Conservation (phyloP, 1,140 invertebrate genomes). For the Thaumatotibia leucotreta region DNA sequence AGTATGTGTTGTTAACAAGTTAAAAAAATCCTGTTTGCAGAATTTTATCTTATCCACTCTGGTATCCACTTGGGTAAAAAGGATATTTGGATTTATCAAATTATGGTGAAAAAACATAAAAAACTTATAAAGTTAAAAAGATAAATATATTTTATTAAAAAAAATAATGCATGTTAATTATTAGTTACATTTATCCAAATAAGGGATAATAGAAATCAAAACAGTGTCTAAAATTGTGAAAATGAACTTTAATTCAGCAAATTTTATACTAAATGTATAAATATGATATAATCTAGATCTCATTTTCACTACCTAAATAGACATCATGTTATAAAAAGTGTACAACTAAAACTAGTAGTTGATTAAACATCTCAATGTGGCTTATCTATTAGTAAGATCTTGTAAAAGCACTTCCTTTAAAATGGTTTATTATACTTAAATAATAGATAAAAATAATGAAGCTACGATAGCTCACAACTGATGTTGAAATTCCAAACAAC, state of each 20-base stretch:
- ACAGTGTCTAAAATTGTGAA: constrained; percentile 71
- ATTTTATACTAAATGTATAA: constrained; percentile 77
- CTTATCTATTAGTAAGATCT: constrained; percentile 73
- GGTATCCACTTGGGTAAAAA: neutral
- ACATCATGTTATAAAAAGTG: constrained; percentile 77
- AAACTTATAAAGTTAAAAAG: constrained; percentile 1
- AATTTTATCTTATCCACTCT: no score
- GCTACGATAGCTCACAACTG: constrained; percentile 68
- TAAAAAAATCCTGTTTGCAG: no score
- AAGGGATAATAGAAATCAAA: constrained; percentile 26
- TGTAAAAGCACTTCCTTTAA: constrained; percentile 73
- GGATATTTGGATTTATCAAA: neutral
- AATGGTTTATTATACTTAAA: constrained; percentile 73
- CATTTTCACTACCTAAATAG: constrained; percentile 75
- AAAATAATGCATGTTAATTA: constrained; percentile 12
- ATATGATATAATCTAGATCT: constrained; percentile 76
- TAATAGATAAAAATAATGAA: constrained; percentile 74
- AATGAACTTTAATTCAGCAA: constrained; percentile 76
- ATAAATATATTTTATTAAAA: constrained; percentile 11
- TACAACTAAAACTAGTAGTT: constrained; percentile 76
- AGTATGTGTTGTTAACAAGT: no score
- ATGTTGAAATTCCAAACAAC: constrained; percentile 68
- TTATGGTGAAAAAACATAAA: neutral
- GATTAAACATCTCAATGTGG: constrained; percentile 75
- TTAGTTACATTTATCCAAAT: constrained; percentile 13